phyloP scores from a whole-genome alignment of 2,888 invertebrate species.

The Capitulum mitella region DNA sequence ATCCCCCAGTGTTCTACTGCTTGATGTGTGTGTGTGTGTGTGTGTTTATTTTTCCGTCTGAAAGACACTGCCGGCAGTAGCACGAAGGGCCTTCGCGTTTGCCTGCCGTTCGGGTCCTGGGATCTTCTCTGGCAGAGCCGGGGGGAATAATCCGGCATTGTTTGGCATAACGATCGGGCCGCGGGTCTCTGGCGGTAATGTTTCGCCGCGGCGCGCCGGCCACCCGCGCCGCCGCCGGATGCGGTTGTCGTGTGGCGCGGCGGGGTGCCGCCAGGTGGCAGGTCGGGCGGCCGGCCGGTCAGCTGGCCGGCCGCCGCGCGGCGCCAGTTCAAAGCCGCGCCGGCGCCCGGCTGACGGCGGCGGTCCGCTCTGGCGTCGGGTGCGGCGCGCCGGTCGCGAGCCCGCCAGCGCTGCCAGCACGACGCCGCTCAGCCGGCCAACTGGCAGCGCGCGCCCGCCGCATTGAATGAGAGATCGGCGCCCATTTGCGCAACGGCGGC shows the following conservation, averaged over 20 bases:
- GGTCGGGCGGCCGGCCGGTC: neutral
- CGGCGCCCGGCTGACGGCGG: neutral
- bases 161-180: too few relatives aligned
- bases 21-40: too few relatives aligned
- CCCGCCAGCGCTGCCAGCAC: neutral
- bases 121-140: too few relatives aligned
- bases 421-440: neutral
- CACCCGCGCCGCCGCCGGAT: neutral
- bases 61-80: too few relatives aligned
- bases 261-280: conserved; percentile 21
- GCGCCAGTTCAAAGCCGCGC: conserved; percentile 1
- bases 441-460: neutral
- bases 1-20: too few relatives aligned
- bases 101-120: too few relatives aligned
- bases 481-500: neutral
- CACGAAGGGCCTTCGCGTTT: too few relatives aligned
- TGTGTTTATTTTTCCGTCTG: too few relatives aligned
- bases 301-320: neutral
- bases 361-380: neutral
- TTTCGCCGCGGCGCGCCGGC: too few relatives aligned
- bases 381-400: too few relatives aligned
- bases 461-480: neutral
- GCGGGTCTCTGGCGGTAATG: too few relatives aligned
- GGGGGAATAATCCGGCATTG: too few relatives aligned
- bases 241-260: conserved; percentile 13